phyloP scores from a whole-genome alignment of 2,113 vertebrate species.

The Elaphurus davidianus region DNA sequence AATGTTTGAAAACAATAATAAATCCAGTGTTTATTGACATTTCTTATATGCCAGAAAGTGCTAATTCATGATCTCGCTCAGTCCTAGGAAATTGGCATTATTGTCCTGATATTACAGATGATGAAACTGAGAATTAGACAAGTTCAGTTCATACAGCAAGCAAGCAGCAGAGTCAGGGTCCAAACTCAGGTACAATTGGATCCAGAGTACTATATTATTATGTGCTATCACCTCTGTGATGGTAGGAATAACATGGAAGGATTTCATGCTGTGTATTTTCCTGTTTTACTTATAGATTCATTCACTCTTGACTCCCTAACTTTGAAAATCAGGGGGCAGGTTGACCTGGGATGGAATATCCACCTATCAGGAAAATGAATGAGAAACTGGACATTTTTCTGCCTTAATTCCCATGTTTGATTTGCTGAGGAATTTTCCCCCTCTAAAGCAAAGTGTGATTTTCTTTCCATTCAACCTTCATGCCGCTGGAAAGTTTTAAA shows the following conservation, averaged over 20 bases:
- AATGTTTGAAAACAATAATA: not conserved
- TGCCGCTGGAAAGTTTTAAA: constrained; percentile 68
- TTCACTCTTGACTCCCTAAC: not conserved
- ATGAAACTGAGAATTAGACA: not conserved
- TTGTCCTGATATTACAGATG: not conserved
- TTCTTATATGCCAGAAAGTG: not conserved
- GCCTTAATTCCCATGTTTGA: constrained; percentile 17
- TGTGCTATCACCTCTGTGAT: not conserved
- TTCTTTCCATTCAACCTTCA: constrained; percentile 62
- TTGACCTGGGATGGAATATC: not conserved
- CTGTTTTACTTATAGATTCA: not conserved
- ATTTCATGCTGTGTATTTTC: not conserved
- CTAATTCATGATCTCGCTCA: not conserved
- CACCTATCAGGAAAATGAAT: not conserved
- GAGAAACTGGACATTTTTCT: constrained; percentile 28
- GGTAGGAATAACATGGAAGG: not conserved
- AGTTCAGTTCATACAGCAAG: not conserved
- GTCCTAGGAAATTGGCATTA: not conserved
- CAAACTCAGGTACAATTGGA: not conserved
- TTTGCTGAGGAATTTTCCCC: constrained; percentile 23
- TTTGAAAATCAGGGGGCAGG: not conserved
- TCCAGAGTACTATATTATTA: not conserved
- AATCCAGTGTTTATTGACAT: not conserved
- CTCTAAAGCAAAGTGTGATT: constrained; percentile 5
- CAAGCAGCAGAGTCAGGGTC: not conserved